Percentiles rank a stretch among this genome's conserved stretches.
These are phyloP conservation scores for Tinamus guttatus DNA, from an alignment of 2,113 vertebrate species.

Conservation along the genomic window DNA sequence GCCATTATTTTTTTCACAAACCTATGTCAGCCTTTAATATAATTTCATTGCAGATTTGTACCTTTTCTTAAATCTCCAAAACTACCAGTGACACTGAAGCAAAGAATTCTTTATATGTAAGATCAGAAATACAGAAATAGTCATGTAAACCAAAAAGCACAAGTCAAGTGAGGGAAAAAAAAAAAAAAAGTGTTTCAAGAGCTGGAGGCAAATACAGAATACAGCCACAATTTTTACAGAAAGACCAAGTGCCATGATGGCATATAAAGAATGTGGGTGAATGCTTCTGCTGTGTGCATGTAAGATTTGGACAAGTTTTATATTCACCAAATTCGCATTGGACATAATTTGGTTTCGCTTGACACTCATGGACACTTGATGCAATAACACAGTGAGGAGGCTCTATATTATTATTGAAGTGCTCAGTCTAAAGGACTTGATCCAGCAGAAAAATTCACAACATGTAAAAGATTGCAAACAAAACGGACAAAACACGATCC, in stretches of 20 bases:
- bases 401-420: background rate
- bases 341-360: background rate
- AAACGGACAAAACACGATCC: background rate
- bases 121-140: background rate
- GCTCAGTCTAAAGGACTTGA: background rate
- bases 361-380: rapidly evolving
- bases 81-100: rapidly evolving
- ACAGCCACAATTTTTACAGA: background rate
- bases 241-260: background rate
- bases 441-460: background rate
- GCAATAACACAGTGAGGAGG: background rate
- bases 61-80: background rate
- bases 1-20: background rate
- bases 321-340: background rate
- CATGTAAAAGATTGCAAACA: background rate
- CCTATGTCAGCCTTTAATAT: background rate
- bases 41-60: background rate
- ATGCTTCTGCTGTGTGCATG: background rate
- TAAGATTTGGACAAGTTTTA: background rate
- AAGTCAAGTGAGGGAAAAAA: background rate
- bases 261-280: background rate
- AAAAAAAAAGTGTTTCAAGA: background rate
- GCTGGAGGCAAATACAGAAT: background rate
- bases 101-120: background rate
- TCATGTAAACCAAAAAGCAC: background rate